These are phyloP conservation scores for Dryococelus australis DNA, from an alignment of 2,888 invertebrate genomes.

Conservation along the genomic window DNA sequence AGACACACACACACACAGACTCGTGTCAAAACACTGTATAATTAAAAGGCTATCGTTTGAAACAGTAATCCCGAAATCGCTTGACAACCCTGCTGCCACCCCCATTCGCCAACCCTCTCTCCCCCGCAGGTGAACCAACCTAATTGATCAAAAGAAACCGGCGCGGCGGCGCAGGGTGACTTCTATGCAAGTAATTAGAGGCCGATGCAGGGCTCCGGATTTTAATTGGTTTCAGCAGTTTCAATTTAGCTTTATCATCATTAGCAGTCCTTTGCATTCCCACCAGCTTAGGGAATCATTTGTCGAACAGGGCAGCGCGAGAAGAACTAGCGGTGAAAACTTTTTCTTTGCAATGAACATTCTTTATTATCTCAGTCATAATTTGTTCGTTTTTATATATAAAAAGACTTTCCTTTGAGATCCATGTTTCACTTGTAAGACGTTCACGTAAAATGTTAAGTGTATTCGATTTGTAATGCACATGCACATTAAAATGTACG, in stretches of 20 bases:
- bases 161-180: not conserved
- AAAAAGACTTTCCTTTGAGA: too few species aligned
- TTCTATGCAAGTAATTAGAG: not conserved
- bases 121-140: not conserved
- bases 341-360: too few species aligned
- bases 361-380: too few species aligned
- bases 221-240: not conserved
- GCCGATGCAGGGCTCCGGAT: not conserved
- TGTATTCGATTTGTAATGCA: too few species aligned
- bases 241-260: not conserved
- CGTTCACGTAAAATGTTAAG: too few species aligned
- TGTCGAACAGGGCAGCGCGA: not conserved
- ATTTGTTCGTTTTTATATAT: too few species aligned
- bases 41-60: not conserved
- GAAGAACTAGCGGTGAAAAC: too few species aligned
- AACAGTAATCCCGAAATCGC: not conserved
- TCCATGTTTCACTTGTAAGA: too few species aligned
- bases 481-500: too few species aligned
- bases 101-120: not conserved
- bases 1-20: too few species aligned
- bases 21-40: too few species aligned
- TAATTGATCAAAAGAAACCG: slow-evolving; percentile 1
- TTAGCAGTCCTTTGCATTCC: not conserved
- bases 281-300: not conserved
- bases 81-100: not conserved